Base-by-base conservation (phyloP, 2,888 invertebrate genomes). In the Dicranocentrus wangi region DNA sequence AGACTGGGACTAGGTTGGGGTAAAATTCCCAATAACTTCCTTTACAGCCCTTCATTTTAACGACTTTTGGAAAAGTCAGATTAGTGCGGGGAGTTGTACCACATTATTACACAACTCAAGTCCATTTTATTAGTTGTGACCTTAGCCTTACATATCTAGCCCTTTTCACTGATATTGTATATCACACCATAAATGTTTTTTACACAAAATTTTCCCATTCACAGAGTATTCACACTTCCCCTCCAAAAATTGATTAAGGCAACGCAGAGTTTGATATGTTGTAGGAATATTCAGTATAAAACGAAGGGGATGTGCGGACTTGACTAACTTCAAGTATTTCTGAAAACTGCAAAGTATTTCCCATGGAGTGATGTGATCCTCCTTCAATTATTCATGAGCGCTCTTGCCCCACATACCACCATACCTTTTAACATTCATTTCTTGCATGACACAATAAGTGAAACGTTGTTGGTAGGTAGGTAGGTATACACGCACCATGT, bases 371-470 rank as follows among this genome's bases (percentile, higher is more conserved):
- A 13, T 65, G 23, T 10, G 25, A 13, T 60, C 39, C 27, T 25
- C 60, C 60, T 61, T 61, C 60, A 39, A 39, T 8, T 5, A 39
- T 55, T 55, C 10, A 15, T 55, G 19, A 61, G 21, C 13, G 39
- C 39, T 8, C 13, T 39, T 39, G 13, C 5, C 2, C 43, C 43
- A 43, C n/a, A n/a, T n/a, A n/a, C n/a, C 13, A n/a, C 7, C 2
- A 43, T 43, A 43, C 13, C n/a, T 43, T n/a, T 47, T 27, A 23
- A n/a, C 66, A 27, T 66, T 66, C 66, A 27, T 47, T 66, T 66
- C 43, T 66, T 66, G 66, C 66, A 27, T 66, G 66, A 47, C 27
- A 17, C 39, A 39, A 8, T 13, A 39, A 39, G 13, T 13, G 5
- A 13, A 8, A 39, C 39, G 13, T 39, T 39, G 5, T 39, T 39